phyloP scores from a whole-genome alignment of 2,113 vertebrate genomes.

The Boulengerochromis microlepis region DNA sequence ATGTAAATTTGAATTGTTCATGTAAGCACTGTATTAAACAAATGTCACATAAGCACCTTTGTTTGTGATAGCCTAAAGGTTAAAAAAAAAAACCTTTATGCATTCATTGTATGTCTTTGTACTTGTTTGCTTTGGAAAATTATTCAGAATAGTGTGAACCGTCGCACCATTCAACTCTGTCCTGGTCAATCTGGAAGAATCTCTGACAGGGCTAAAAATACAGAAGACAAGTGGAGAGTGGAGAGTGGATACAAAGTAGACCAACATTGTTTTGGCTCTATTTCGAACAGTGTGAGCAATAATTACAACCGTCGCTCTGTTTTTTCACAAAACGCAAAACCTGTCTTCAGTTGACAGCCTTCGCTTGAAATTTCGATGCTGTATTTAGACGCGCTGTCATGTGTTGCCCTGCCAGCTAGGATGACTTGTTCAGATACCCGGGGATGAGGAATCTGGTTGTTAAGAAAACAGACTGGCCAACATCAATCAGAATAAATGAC shows the following conservation, averaged over 20 bases:
- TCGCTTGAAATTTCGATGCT: neutral
- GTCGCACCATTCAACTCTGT: neutral
- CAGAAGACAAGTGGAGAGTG: neutral
- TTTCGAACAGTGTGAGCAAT: neutral
- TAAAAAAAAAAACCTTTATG: neutral
- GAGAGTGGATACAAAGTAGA: neutral
- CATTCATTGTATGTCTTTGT: neutral
- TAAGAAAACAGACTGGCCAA: neutral
- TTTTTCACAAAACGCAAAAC: neutral
- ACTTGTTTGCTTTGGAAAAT: neutral
- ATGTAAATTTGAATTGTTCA: conserved; percentile 49
- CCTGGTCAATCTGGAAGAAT: neutral
- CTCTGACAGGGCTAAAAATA: neutral
- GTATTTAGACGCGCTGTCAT: neutral
- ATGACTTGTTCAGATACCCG: conserved; percentile 8
- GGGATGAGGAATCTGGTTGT: conserved; percentile 9
- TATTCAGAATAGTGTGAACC: neutral
- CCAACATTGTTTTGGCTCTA: neutral
- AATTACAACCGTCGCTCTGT: neutral
- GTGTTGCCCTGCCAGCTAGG: conserved; percentile 8
- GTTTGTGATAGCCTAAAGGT: neutral
- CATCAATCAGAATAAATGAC: conserved; percentile 4
- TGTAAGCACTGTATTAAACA: conserved; percentile 55
- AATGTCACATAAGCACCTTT: conserved; percentile 31
- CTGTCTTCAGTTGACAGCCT: neutral